Percentiles rank a stretch among this genome's conserved stretches.
These are phyloP conservation scores for Labia minor DNA, from an alignment of 2,888 invertebrate species.

Conservation along the genomic window DNA sequence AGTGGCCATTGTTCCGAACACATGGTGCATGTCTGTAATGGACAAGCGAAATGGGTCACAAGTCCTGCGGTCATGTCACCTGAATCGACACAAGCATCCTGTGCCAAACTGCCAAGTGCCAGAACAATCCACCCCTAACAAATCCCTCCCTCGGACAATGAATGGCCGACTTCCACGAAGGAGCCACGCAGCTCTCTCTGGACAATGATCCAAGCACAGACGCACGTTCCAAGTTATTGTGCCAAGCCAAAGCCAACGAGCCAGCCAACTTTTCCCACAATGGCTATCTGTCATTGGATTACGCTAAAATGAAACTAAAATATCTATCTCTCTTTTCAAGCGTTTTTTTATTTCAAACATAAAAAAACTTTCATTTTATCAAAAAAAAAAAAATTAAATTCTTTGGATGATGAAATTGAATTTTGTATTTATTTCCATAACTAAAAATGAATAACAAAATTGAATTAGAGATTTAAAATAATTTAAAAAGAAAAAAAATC, in stretches of 20 bases:
- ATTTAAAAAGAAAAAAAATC: no score
- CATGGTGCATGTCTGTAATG: conserved; percentile 13
- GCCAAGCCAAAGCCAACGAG: neutral
- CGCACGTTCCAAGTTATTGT: no score
- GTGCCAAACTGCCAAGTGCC: neutral
- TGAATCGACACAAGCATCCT: neutral
- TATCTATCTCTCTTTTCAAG: neutral
- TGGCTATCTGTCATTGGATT: neutral
- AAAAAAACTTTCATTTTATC: no score
- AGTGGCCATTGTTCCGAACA: neutral
- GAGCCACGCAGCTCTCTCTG: neutral
- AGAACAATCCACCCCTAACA: neutral
- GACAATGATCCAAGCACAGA: neutral
- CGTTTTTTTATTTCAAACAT: neutral
- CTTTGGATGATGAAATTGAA: no score
- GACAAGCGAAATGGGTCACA: conserved; percentile 8
- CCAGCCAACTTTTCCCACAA: neutral
- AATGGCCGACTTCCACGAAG: neutral
- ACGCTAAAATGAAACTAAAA: neutral
- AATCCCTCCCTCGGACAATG: neutral
- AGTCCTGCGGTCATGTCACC: conserved; percentile 8
- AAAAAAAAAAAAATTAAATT: no score
- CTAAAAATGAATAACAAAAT: no score
- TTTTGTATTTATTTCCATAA: no score
- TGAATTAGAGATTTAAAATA: no score